Evolutionary conservation across 1,140 invertebrate species (phyloP), one percentile per base, ranked within the genome.

Genomic region (Drosophila jambulina): DNA sequence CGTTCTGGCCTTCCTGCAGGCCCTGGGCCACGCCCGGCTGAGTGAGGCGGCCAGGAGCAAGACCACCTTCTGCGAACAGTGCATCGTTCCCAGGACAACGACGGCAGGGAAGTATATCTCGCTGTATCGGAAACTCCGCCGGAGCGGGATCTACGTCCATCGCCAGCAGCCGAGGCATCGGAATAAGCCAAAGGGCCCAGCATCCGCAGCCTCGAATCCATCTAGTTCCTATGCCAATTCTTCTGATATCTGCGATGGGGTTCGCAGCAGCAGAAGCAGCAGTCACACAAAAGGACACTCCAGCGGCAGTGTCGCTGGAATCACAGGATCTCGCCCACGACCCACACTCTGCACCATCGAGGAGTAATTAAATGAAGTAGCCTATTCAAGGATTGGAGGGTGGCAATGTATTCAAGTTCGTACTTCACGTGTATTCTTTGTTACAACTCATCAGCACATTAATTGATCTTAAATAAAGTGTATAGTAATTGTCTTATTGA

Each of bases 101-200:
- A 94, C 95, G 45, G 96, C 96, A 9, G 96, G 96, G 34, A 97
- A 97, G 93, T 97, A 97, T 91, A 97, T 97, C 62, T 96, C 96
- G 10, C 93, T 97, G 5, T 97, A 96, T 90, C 94, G 96, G 64
- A 95, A 96, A 81, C 92, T 96, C 2, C 94, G 95, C 38, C 88
- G 93, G 48, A 79, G 81, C 56, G 93, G 93, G 4, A 91, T 93
- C 74, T 94, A 94, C 84, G 91, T 94, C 40, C 94, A 94, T 92
- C 80, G 75, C 9, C 88, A 91, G 70, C 80, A 91, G 32, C 48
- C 65, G 27, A 76, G 75, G 49, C 82, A 78, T 34, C 48, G 67
- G 15, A 59, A 34, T 38, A 60, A 62, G 67, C 43, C 58, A 6
- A 57, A 43, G n/a, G 21, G 36, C 34, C 23, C 29, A 54, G 46